Conservation (phyloP, 2,888 invertebrate genomes). For the Nowickia ferox region DNA sequence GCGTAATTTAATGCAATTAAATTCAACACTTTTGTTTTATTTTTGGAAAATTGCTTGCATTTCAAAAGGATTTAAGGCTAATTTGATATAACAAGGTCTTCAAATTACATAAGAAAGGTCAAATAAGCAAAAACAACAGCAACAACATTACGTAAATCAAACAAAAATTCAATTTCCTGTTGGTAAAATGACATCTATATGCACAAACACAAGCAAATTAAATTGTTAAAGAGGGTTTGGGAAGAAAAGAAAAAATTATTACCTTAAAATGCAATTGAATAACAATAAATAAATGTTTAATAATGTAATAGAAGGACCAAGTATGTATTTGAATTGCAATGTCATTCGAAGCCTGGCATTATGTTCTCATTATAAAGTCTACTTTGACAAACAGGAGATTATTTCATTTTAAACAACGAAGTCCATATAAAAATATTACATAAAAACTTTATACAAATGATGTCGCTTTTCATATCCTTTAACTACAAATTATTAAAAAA, state of each 20-base stretch:
- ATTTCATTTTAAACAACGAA: constrained; percentile 23
- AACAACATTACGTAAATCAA: constrained; percentile 6
- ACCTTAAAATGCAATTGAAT: constrained; percentile 78
- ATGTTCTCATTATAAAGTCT: constrained; percentile 74
- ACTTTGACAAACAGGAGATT: constrained; percentile 33
- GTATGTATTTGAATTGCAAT: constrained; percentile 57
- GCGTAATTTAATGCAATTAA: constrained; percentile 70
- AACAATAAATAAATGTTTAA: constrained; percentile 78
- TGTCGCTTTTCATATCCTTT: constrained; percentile 50
- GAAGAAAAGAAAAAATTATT: constrained; percentile 56
- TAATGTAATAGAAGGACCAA: constrained; percentile 31
- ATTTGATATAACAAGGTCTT: constrained; percentile 69
- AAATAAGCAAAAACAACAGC: constrained; percentile 55
- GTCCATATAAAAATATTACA: neutral
- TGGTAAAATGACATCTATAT: constrained; percentile 52
- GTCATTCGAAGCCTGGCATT: constrained; percentile 80
- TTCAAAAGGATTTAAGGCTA: constrained; percentile 68
- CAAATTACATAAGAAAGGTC: constrained; percentile 66
- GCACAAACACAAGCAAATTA: constrained; percentile 2
- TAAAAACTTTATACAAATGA: constrained; percentile 23
- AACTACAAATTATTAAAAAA: constrained; percentile 57
- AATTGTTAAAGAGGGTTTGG: neutral
- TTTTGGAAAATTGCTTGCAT: constrained; percentile 56
- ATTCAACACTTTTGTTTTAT: constrained; percentile 66
- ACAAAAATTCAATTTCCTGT: constrained; percentile 73